A percentile compares a stretch with the other conserved stretches of the same genome.
These are phyloP conservation scores for Aphaenogaster rudis DNA, from an alignment of 1,140 invertebrate genomes.

Conservation along the genomic window DNA sequence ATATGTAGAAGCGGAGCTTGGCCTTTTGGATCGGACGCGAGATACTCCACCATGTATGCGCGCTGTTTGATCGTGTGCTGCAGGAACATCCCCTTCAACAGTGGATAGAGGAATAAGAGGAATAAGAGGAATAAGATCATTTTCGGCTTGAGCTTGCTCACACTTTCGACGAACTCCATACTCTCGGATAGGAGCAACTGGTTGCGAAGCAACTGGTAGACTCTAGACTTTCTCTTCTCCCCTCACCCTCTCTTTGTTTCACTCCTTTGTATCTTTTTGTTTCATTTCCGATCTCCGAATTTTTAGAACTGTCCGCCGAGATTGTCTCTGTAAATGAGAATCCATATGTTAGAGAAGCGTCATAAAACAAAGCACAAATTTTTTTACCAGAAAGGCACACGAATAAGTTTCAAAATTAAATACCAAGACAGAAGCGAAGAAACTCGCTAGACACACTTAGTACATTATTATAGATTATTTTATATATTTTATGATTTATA, in stretches of 20 bases:
- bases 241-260: conserved; percentile 15
- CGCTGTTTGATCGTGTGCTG: conserved; percentile 16
- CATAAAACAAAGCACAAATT: no score
- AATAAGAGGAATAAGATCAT: neutral
- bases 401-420: neutral
- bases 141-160: neutral
- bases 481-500: neutral
- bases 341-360: conserved; percentile 10
- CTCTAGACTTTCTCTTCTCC: conserved; percentile 1
- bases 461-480: neutral
- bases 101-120: no score
- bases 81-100: conserved; percentile 8
- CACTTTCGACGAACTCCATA: neutral
- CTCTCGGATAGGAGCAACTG: conserved; percentile 74
- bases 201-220: conserved; percentile 81
- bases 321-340: neutral
- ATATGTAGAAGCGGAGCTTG: conserved; percentile 61
- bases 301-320: neutral
- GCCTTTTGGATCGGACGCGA: conserved; percentile 58
- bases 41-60: conserved; percentile 46
- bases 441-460: neutral
- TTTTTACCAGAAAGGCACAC: neutral
- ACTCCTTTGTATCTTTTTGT: neutral
- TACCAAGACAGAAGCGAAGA: neutral
- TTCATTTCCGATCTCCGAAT: neutral